These are phyloP conservation scores for Branchipolynoe longqiensis DNA, from an alignment of 2,888 invertebrate species.

Conservation along the genomic window DNA sequence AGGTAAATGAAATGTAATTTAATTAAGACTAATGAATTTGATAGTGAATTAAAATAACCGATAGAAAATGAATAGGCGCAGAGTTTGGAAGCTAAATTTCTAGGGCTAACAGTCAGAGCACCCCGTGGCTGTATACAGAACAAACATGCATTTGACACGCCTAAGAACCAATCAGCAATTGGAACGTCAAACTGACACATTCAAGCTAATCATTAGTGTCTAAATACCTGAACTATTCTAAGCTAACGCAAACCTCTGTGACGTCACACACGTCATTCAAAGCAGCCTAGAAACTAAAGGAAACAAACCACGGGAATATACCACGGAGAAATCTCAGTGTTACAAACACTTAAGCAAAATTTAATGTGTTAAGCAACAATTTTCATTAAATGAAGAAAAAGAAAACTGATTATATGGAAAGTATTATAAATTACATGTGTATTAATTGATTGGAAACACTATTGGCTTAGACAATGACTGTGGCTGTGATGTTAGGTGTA, in stretches of 20 bases:
- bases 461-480: too few relatives aligned
- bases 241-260: conserved; percentile 23
- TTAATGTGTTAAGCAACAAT: too few relatives aligned
- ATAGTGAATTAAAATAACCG: too few relatives aligned
- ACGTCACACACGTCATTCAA: conserved; percentile 32
- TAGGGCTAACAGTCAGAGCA: background rate
- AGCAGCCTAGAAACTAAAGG: conserved; percentile 39
- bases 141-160: background rate
- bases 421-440: too few relatives aligned
- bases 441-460: too few relatives aligned
- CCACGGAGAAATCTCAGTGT: background rate
- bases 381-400: too few relatives aligned
- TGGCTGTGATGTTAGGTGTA: too few relatives aligned
- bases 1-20: too few relatives aligned
- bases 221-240: background rate
- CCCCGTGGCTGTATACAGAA: background rate
- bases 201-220: background rate
- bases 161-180: conserved; percentile 16
- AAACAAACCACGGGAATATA: background rate
- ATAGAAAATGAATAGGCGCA: conserved; percentile 28
- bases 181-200: background rate
- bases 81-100: conserved; percentile 1
- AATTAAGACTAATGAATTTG: too few relatives aligned
- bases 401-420: too few relatives aligned
- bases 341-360: background rate